Conservation (phyloP, 2,797 vertebrate genomes). For the Platalea minor region DNA sequence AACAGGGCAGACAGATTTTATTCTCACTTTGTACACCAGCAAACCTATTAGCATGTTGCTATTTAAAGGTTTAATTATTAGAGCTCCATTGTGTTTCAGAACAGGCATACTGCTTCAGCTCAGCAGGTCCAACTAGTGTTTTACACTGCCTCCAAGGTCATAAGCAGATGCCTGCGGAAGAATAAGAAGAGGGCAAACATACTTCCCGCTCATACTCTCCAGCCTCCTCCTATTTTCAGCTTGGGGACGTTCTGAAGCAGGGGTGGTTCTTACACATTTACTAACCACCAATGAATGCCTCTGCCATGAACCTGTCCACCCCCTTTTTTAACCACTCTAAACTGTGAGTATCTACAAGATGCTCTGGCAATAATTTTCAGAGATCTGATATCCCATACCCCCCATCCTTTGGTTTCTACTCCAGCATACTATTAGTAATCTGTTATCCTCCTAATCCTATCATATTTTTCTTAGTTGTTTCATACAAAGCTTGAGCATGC, state of each 20-base stretch:
- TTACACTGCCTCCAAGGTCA: neutral
- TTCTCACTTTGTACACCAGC: neutral
- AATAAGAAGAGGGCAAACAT: neutral
- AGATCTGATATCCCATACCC: neutral
- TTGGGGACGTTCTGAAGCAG: neutral
- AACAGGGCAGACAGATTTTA: slow-evolving; percentile 35
- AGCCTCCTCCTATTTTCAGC: neutral
- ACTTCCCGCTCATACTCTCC: neutral
- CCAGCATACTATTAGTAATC: neutral
- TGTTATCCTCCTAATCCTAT: neutral
- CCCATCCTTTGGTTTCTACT: neutral
- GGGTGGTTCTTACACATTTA: neutral
- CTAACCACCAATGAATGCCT: neutral
- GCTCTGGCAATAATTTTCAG: neutral
- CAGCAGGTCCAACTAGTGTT: neutral
- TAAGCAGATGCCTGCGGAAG: neutral
- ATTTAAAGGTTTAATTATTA: slow-evolving; percentile 37
- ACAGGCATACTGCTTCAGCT: neutral
- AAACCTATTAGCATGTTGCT: slow-evolving; percentile 10
- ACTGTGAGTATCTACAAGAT: neutral
- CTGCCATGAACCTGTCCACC: neutral
- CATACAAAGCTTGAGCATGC: neutral
- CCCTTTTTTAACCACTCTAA: neutral
- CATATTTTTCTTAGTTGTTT: neutral
- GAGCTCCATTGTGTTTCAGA: slow-evolving; percentile 11